Evolutionary conservation across 2,113 vertebrate species (phyloP), one percentile per base, ranked within the genome.

Genomic region (Physeter macrocephalus): DNA sequence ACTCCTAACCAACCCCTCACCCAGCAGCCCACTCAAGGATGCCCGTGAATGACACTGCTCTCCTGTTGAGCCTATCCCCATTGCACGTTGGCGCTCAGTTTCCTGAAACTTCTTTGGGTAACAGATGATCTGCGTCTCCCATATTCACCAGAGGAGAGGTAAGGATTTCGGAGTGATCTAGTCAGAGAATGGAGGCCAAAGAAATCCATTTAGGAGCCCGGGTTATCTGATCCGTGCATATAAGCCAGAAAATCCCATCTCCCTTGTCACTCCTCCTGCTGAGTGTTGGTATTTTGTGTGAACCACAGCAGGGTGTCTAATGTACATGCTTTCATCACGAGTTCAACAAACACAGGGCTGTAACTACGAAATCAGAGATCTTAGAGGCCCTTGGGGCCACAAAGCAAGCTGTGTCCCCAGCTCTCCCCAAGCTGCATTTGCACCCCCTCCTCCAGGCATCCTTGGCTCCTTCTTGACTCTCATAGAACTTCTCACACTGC

Each of bases 11-110:
- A 36, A 0, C 8, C 17, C 49, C 7, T 91, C 25, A 11, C 39
- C 10, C 20, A 27, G 62, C 29, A 67, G 5, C 49, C 87, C 52
- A 20, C 13, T 17, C 82, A 10, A 36, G 84, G 64, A 29, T 2
- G 31, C 25, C 6, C 13, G 10, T 18, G 43, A n/a, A 61, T 10
- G 25, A 21, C 5, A 0, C 57, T 0, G 18, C 23, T 29, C 52
- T 39, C 3, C 0, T 0, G 0, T 18, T 36, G 66, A n/a, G 34
- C 69, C 43, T 59, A 2, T 36, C 52, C 61, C 36, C 10, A 2
- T 75, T 25, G 10, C 61, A 72, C 54, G 18, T 59, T 2, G 12
- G 74, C 1, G 6, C 34, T 34, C 1, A 17, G 23, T 86, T 93
- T 83, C 49, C 54, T 71, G 71, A 80, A 88, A 25, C 49, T 52